phyloP scores from a whole-genome alignment of 35 echinoderm and acorn worm species.

The Ophioderma brevispina region DNA sequence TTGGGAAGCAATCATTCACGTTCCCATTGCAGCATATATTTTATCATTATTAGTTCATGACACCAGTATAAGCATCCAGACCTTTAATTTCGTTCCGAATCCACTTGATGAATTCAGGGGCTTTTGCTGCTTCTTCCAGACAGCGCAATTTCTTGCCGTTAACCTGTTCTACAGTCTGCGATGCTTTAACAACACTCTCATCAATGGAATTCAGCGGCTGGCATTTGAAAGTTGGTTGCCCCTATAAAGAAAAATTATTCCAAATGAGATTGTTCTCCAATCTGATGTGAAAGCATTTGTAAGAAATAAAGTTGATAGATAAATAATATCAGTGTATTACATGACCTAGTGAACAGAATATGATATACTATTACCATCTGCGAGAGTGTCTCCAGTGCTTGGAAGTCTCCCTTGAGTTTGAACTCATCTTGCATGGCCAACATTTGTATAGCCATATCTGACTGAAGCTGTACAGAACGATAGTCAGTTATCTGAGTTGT shows the following conservation, averaged over 20 bases:
- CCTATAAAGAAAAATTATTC: not conserved
- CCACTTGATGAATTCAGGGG: not conserved
- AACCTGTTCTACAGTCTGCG: not conserved
- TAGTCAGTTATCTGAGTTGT: not conserved
- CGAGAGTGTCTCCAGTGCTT: not conserved
- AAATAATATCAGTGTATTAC: not conserved
- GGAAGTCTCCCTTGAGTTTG: not conserved
- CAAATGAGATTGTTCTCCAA: not conserved
- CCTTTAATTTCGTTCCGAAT: not conserved
- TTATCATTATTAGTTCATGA: no score
- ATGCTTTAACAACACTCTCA: not conserved
- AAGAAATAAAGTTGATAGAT: not conserved
- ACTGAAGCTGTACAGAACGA: not conserved
- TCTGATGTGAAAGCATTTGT: not conserved
- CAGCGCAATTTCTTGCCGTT: not conserved
- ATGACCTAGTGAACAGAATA: no score
- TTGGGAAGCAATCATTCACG: no score
- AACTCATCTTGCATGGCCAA: not conserved
- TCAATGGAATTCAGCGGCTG: not conserved
- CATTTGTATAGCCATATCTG: not conserved
- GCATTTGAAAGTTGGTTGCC: not conserved
- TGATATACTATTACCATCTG: no score
- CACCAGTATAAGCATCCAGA: no score
- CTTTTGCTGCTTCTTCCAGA: not conserved
- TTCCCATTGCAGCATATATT: no score